phyloP scores from a whole-genome alignment of 1,140 invertebrate species.

The Penaeus indicus region DNA sequence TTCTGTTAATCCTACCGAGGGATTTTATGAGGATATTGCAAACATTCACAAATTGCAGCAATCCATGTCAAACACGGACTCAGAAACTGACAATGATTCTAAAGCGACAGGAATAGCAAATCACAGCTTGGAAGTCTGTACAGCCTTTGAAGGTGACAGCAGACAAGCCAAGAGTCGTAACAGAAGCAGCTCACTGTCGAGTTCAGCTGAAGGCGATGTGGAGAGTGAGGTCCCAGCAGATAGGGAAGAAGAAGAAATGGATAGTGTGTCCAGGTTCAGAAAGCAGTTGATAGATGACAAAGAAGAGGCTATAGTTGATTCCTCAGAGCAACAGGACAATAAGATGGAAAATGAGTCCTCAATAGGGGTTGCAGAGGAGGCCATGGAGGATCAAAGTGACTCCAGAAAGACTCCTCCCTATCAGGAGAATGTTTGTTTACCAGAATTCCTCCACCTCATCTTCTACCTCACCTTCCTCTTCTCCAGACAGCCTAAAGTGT shows the following conservation, averaged over 20 bases:
- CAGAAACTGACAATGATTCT: constrained; percentile 51
- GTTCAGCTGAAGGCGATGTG: constrained; percentile 55
- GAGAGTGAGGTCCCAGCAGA: constrained; percentile 50
- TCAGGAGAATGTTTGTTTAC: too few relatives aligned
- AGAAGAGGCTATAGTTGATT: constrained; percentile 56
- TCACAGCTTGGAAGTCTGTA: constrained; percentile 36
- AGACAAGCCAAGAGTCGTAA: constrained; percentile 34
- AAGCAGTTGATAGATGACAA: constrained; percentile 23
- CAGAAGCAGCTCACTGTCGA: constrained; percentile 48
- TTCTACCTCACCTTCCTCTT: constrained; percentile 36
- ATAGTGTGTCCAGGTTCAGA: not conserved
- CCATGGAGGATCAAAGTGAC: not conserved
- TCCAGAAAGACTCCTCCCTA: too few relatives aligned
- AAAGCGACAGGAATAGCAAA: not conserved
- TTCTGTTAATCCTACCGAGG: constrained; percentile 33
- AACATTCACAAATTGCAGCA: constrained; percentile 22
- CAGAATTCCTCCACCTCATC: constrained; percentile 7
- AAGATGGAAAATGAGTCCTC: constrained; percentile 26
- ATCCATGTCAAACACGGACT: constrained; percentile 45
- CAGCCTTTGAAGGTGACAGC: not conserved
- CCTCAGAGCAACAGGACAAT: constrained; percentile 29
- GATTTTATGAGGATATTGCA: constrained; percentile 33
- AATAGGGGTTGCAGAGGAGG: not conserved
- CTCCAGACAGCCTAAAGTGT: constrained; percentile 41
- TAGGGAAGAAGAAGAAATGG: constrained; percentile 19